A percentile compares a stretch with the other conserved stretches of the same genome.
These are phyloP conservation scores for Drosophila quasianomalipes DNA, from an alignment of 2,888 invertebrate genomes.

Conservation along the genomic window DNA sequence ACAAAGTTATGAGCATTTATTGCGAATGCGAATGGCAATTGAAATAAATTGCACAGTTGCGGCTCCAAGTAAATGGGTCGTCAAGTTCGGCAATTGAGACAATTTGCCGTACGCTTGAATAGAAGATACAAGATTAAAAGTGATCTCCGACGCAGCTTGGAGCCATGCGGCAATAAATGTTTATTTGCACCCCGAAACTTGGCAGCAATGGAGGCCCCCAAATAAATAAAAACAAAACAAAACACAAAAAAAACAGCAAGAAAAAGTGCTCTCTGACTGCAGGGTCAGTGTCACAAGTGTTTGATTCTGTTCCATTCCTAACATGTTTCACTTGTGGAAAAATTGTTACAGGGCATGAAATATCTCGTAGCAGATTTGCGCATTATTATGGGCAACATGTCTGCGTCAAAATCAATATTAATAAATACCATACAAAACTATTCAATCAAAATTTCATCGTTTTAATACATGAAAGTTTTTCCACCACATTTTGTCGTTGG, in stretches of 20 bases:
- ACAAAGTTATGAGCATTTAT: slow-evolving; percentile 66
- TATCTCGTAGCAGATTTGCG: too few species aligned
- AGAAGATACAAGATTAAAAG: slow-evolving; percentile 34
- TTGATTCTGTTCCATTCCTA: not conserved
- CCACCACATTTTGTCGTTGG: too few species aligned
- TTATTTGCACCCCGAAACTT: slow-evolving; percentile 70
- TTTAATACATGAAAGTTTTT: too few species aligned
- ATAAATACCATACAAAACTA: too few species aligned
- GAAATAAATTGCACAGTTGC: slow-evolving; percentile 71
- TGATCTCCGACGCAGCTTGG: slow-evolving; percentile 61
- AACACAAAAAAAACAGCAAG: not conserved
- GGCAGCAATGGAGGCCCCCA: slow-evolving; percentile 36
- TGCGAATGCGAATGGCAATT: slow-evolving; percentile 59
- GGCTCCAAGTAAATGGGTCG: too few species aligned
- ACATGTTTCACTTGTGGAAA: too few species aligned
- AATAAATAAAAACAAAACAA: slow-evolving; percentile 13
- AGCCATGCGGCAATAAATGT: slow-evolving; percentile 75
- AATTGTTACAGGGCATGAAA: too few species aligned
- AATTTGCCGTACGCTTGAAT: slow-evolving; percentile 6
- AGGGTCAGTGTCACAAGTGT: not conserved
- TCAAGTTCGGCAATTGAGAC: slow-evolving; percentile 38
- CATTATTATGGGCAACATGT: too few species aligned
- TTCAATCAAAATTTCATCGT: too few species aligned
- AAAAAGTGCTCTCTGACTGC: not conserved
- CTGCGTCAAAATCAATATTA: too few species aligned